Evolutionary conservation across 2,797 vertebrate species (phyloP), one percentile per base, ranked within the genome.

Genomic region (Mormyrops attenuatus): DNA sequence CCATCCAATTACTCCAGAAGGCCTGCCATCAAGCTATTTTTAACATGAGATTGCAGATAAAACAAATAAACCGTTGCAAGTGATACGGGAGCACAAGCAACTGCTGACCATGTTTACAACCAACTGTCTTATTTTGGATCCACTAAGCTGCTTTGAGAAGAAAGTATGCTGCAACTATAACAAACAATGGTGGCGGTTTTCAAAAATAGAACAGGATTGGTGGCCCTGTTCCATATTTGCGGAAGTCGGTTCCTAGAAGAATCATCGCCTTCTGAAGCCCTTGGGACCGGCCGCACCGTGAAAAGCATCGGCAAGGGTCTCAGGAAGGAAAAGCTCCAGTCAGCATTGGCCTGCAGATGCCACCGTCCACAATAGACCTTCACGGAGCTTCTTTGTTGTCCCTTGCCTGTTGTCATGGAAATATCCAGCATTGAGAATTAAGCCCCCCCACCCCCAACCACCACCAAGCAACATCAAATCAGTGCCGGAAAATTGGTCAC

Each of bases 401-500:
- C 47, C 92, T 92, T 91, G 90, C 6, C 93, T 85, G 95, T 94
- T 95, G 88, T 95, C 95, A 95, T 96, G 94, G 95, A 93, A 94
- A 96, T 94, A 55, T 92, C 93, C 92, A 93, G 57, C 84, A 73
- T 15, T 26, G 73, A 80, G 38, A 44, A 41, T 44, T 13, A 49
- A n/a, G 0, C 22, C 13, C 50, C 3, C 22, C 84, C 4, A 7
- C 34, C 13, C 91, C 93, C 92, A 93, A 41, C 41, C 60, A n/a
- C 60, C 20, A 15, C 89, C 20, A 2, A 20, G 30, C 60, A 22
- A n/a, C 47, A 17, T 34, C 92, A 60, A 95, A 95, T 95, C 94
- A 94, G 94, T 87, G 95, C 94, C 93, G 94, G 94, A 93, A 93
- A 91, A 90, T 85, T 92, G 94, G 94, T 96, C 95, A 96, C 95